phyloP scores from a whole-genome alignment of 1,140 invertebrate genomes.

The Drosophila virilis region DNA sequence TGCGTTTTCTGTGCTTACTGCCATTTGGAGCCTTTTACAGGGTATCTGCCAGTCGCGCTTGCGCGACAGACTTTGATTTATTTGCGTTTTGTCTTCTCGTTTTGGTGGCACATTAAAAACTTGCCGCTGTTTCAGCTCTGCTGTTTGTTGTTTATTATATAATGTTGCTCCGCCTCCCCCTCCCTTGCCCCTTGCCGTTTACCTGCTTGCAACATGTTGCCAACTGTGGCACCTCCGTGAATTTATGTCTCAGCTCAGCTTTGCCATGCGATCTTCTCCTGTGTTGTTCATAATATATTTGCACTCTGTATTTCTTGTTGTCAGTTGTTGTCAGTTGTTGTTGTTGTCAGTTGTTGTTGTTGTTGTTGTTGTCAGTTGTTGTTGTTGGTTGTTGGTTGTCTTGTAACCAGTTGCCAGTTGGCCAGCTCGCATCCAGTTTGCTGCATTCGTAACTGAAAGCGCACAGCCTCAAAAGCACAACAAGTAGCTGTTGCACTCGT shows the following conservation, averaged over 20 bases:
- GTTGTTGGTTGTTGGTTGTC: conserved; percentile 25
- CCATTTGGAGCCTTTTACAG: background rate
- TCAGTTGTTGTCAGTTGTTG: conserved; percentile 3
- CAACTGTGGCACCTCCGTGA: background rate
- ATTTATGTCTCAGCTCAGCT: conserved; percentile 3
- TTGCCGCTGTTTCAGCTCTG: background rate
- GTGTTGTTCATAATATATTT: conserved; percentile 38
- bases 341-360: conserved; percentile 28
- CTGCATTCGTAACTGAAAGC: conserved; percentile 4
- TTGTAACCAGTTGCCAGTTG: conserved; percentile 35
- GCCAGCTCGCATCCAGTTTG: conserved; percentile 27
- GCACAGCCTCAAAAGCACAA: background rate
- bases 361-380: conserved; percentile 29
- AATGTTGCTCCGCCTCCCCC: conserved; percentile 5
- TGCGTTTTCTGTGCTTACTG: too few relatives aligned
- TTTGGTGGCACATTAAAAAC: conserved; percentile 3
- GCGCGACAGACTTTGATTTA: background rate
- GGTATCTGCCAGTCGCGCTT: background rate
- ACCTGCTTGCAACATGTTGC: conserved; percentile 48
- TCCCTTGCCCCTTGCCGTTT: background rate
- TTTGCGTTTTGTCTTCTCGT: background rate
- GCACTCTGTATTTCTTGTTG: conserved; percentile 24
- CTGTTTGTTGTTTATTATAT: conserved; percentile 35
- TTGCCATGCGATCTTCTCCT: conserved; percentile 32
- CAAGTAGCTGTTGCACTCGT: too few relatives aligned